These are phyloP conservation scores for Macaca nemestrina DNA, from an alignment of 2,113 vertebrate species.

Conservation along the genomic window DNA sequence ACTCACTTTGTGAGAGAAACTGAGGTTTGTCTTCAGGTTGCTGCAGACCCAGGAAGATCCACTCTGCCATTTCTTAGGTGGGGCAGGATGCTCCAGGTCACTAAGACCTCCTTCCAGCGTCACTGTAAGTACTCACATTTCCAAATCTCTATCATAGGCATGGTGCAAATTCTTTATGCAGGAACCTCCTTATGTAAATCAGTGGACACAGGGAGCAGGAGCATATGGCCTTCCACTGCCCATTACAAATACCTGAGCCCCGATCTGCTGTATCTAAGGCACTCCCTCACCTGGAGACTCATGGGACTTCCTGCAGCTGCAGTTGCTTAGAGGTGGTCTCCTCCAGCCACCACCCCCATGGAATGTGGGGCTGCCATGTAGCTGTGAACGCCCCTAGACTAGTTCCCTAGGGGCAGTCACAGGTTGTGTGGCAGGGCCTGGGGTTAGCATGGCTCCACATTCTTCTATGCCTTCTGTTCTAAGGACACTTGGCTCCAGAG, in stretches of 20 bases:
- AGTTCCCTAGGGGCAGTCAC: no score
- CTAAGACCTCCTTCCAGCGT: neutral
- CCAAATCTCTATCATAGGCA: neutral
- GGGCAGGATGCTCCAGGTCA: neutral
- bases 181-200: neutral
- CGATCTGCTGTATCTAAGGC: neutral
- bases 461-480: rapidly evolving
- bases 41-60: no score
- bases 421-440: no score
- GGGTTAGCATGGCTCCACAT: neutral
- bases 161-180: neutral
- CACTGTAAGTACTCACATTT: neutral
- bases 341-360: neutral
- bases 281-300: neutral
- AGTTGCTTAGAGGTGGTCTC: no score
- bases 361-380: no score
- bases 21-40: neutral
- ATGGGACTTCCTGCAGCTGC: no score
- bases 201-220: neutral
- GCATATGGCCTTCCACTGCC: neutral
- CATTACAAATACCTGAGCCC: neutral
- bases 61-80: neutral
- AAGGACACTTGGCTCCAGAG: neutral
- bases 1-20: neutral
- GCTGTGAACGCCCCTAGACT: no score